Percentiles rank a stretch among this genome's conserved stretches.
phyloP scores from a whole-genome alignment of 2,113 vertebrate genomes.

The Lucifuga dentata region DNA sequence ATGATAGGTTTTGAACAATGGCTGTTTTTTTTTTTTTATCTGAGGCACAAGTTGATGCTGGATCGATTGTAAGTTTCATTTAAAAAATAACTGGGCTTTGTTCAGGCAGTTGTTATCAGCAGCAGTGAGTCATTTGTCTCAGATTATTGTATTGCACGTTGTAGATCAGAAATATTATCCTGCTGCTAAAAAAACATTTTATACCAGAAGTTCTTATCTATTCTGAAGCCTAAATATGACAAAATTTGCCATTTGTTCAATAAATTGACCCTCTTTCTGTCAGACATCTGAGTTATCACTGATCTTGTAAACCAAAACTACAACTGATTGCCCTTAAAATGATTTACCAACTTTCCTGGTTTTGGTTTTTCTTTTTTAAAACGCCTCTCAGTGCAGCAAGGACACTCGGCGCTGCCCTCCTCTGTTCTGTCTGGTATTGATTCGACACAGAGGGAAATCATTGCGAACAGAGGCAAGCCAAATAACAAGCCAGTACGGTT shows the following conservation, averaged over 20 bases:
- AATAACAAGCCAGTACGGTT: conserved; percentile 52
- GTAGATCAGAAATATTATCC: background rate
- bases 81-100: background rate
- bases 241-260: background rate
- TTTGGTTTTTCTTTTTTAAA: conserved; percentile 41
- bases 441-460: conserved; percentile 61
- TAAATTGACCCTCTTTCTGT: conserved; percentile 1
- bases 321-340: conserved; percentile 12
- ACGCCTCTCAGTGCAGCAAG: conserved; percentile 45
- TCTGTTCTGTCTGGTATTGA: conserved; percentile 64
- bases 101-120: conserved; percentile 1
- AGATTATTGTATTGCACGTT: background rate
- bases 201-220: background rate
- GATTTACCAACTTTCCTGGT: conserved; percentile 1
- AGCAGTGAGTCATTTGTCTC: background rate
- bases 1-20: conserved; percentile 24
- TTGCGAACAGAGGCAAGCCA: conserved; percentile 55
- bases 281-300: background rate
- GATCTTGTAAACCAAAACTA: conserved; percentile 1
- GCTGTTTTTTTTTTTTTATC: background rate
- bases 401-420: conserved; percentile 53
- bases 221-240: background rate
- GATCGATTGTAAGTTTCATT: conserved; percentile 13
- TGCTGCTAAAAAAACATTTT: background rate
- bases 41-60: conserved; percentile 10